Conservation (phyloP, 2,888 invertebrate species). For the Drosophila buzzatii region DNA sequence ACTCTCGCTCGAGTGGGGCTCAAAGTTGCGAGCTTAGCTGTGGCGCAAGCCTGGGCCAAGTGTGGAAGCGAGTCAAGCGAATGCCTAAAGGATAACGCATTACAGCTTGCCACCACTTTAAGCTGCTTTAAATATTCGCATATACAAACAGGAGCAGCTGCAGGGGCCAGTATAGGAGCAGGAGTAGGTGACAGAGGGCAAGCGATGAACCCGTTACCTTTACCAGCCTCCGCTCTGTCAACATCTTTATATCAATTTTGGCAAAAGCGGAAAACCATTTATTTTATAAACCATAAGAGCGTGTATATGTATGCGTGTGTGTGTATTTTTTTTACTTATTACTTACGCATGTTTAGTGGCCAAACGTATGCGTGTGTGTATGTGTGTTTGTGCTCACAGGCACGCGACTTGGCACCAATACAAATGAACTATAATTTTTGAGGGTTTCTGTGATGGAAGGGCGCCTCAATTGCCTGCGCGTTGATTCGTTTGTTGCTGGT, state of each 20-base stretch:
- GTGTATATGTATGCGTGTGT: not conserved
- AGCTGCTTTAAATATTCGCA: conserved; percentile 55
- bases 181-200: conserved; percentile 4
- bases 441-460: conserved; percentile 26
- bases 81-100: conserved; percentile 55
- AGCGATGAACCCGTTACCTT: conserved; percentile 24
- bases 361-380: conserved; percentile 23
- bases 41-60: conserved; percentile 11
- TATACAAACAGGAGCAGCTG: conserved; percentile 19
- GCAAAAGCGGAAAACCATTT: conserved; percentile 27
- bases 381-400: conserved; percentile 36
- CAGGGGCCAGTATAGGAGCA: not conserved
- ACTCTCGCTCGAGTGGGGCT: conserved; percentile 38
- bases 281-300: not conserved
- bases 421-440: conserved; percentile 40
- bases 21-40: conserved; percentile 14
- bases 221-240: conserved; percentile 11
- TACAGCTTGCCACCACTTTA: conserved; percentile 23
- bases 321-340: conserved; percentile 13
- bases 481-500: conserved; percentile 37
- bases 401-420: conserved; percentile 50
- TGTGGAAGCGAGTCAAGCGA: conserved; percentile 47
- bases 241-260: conserved; percentile 47
- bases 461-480: conserved; percentile 38
- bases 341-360: conserved; percentile 54